phyloP scores from a whole-genome alignment of 2,113 vertebrate species.

The Pelmatolapia mariae region DNA sequence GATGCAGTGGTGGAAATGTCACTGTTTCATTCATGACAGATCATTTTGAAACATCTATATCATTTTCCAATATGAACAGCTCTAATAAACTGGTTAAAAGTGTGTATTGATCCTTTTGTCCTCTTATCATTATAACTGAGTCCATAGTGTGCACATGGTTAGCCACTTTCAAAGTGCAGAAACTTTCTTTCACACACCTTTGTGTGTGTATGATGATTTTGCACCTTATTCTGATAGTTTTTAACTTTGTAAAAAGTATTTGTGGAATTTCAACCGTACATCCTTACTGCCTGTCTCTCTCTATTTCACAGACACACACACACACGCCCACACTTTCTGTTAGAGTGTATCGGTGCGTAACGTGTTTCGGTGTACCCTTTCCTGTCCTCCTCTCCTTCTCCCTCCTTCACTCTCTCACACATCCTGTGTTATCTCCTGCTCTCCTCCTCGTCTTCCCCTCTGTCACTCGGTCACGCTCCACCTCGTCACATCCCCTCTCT shows the following conservation, averaged over 20 bases:
- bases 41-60: neutral
- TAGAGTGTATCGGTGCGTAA: slow-evolving; percentile 16
- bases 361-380: slow-evolving; percentile 24
- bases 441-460: slow-evolving; percentile 25
- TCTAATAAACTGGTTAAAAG: neutral
- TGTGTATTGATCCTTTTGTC: neutral
- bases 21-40: neutral
- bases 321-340: neutral
- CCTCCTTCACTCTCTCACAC: neutral
- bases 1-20: neutral
- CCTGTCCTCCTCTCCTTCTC: slow-evolving; percentile 15
- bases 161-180: neutral
- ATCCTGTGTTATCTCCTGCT: slow-evolving; percentile 37
- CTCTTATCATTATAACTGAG: neutral
- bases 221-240: neutral
- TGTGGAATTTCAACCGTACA: neutral
- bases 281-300: neutral
- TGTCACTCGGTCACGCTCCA: slow-evolving; percentile 42
- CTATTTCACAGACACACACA: neutral
- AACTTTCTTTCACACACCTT: neutral
- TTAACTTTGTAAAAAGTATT: neutral
- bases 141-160: neutral
- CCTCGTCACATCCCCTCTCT: slow-evolving; percentile 1
- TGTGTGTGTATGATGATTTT: neutral
- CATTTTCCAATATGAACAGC: neutral